A percentile compares a stretch with the other conserved stretches of the same genome.
phyloP scores from a whole-genome alignment of 2,797 vertebrate species.

The Rhodeus uyekii region DNA sequence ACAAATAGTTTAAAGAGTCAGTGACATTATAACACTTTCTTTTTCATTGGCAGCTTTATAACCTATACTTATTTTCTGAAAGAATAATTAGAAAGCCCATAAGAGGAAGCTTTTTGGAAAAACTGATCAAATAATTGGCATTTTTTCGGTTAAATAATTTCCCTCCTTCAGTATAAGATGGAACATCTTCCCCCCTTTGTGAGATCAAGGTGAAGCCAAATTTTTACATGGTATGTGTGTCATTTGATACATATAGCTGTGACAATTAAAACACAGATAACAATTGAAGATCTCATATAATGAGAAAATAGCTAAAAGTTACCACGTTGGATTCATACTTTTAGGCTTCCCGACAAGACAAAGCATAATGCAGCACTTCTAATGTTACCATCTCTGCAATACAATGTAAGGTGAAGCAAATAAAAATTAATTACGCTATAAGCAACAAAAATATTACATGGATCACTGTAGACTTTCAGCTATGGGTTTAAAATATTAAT shows the following conservation, averaged over 20 bases:
- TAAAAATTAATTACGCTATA: neutral
- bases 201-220: constrained; percentile 9
- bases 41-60: neutral
- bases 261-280: too few relatives aligned
- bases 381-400: neutral
- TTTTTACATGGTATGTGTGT: neutral
- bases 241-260: neutral
- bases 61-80: neutral
- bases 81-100: neutral
- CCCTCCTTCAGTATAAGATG: constrained; percentile 18
- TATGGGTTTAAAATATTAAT: neutral
- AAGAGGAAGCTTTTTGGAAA: neutral
- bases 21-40: neutral
- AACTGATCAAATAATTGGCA: neutral
- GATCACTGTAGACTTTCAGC: neutral
- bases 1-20: neutral
- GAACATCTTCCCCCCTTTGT: neutral
- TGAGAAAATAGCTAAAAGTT: neutral
- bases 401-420: neutral
- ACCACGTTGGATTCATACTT: neutral
- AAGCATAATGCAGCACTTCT: neutral
- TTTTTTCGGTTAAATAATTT: constrained; percentile 17
- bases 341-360: neutral
- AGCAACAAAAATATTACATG: neutral
- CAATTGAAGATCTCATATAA: neutral